These are phyloP conservation scores for Artibeus jamaicensis DNA, from an alignment of 2,797 vertebrate species.

Conservation along the genomic window DNA sequence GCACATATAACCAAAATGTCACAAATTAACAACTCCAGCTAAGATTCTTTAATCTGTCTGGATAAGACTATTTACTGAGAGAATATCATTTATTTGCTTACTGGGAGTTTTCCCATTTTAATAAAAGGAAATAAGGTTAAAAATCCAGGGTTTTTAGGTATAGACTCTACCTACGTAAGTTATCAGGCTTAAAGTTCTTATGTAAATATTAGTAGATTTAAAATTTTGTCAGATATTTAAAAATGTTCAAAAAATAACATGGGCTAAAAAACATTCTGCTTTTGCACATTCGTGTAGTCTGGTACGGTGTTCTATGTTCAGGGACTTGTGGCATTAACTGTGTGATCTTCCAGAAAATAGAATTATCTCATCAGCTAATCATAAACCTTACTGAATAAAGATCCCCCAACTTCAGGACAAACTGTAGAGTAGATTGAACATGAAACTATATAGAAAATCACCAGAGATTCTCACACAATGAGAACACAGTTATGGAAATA, in stretches of 20 bases:
- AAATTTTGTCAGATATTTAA: background rate
- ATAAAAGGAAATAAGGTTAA: background rate
- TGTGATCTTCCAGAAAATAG: background rate
- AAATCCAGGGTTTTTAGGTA: background rate
- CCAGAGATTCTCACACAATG: background rate
- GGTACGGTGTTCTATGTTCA: background rate
- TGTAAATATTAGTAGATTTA: background rate
- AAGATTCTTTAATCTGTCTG: conserved; percentile 25
- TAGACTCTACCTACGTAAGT: background rate
- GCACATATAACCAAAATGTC: background rate
- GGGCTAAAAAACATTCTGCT: background rate
- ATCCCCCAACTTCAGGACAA: background rate
- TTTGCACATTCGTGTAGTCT: background rate
- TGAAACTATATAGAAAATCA: background rate
- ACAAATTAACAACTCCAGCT: background rate
- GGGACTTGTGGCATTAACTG: background rate
- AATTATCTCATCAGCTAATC: background rate
- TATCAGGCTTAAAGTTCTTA: conserved; percentile 20
- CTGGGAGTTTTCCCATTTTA: background rate
- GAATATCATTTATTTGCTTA: conserved; percentile 1
- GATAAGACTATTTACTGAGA: conserved; percentile 8
- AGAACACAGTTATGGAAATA: background rate
- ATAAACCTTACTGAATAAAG: background rate
- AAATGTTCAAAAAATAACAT: background rate
- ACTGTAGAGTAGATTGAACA: background rate